Evolutionary conservation across 1,140 invertebrate genomes (phyloP), one percentile per base, ranked within the genome.

Genomic region (Colletes gigas): DNA sequence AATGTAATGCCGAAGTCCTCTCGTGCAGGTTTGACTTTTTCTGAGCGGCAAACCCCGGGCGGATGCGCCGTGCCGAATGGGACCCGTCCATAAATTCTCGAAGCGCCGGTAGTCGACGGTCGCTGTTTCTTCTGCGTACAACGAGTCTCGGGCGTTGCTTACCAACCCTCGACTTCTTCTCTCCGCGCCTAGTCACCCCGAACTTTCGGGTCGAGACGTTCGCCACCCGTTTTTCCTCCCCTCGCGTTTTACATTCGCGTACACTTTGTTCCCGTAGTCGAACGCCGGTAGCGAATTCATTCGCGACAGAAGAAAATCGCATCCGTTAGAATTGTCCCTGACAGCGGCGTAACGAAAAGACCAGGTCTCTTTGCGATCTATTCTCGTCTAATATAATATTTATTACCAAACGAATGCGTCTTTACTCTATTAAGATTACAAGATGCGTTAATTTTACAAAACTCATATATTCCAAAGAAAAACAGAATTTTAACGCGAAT

Each of bases 61-160:
- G 67, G 74, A 78, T 70, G 59, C 75, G 80, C 17, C 14, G 54
- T 44, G 47, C 59, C 80, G 69, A 80, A 57, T 76, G 78, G 60
- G 47, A 47, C 41, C 19, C 60, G 77, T 79, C 69, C 77, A 79
- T 79, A 79, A 75, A 80, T 80, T 75, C 65, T 74, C 71, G 78
- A 80, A 80, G 62, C 71, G 71, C 78, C 71, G 78, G 78, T 80
- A 80, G 78, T 80, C 78, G 78, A 74, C 78, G 78, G 54, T 74
- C 52, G 72, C 21, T 67, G 78, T 75, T 74, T 74, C 63, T 80
- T 80, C 71, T 68, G 30, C 55, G 72, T 75, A 67, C 63, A 50
- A 67, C 78, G 55, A 67, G 60, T 75, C 78, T 75, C 78, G 30
- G 30, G 63, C 71, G 44, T 54, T 62, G 78, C 78, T 68, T 60